Percentiles rank a stretch among this genome's conserved stretches.
Evolutionary conservation across 2,797 vertebrate genomes (phyloP).

Genomic region (Argya squamiceps): DNA sequence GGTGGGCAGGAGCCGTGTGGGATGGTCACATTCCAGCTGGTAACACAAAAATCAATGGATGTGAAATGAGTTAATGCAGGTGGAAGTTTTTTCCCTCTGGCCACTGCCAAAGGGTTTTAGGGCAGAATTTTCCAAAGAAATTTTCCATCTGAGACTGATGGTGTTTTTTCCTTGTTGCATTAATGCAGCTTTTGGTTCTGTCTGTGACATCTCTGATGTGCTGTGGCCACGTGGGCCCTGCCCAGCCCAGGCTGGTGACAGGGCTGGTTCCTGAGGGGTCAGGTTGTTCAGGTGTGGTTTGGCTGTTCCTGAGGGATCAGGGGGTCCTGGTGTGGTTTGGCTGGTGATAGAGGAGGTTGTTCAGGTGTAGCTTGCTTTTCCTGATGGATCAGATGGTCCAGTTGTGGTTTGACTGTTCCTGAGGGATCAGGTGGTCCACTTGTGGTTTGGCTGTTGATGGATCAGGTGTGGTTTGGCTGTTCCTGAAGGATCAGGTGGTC

Average conservation of each 20-base stretch:
- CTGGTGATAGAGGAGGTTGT: accelerated
- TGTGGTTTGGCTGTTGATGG: neutral
- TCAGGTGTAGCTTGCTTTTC: neutral
- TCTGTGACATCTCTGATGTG: neutral
- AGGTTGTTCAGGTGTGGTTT: neutral
- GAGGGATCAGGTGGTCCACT: accelerated
- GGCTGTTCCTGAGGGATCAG: neutral
- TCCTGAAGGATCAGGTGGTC: neutral
- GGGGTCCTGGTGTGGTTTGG: neutral
- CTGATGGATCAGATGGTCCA: accelerated
- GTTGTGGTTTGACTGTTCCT: neutral
- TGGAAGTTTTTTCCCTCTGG: neutral
- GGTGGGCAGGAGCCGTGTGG: neutral
- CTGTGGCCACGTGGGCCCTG: accelerated
- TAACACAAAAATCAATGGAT: neutral
- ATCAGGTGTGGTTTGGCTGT: neutral
- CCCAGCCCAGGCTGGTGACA: accelerated
- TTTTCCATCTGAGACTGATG: neutral
- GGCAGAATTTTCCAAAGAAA: neutral
- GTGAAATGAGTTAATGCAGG: neutral
- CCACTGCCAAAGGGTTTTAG: neutral
- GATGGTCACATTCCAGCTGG: neutral
- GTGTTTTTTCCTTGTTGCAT: neutral
- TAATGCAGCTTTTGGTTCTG: neutral
- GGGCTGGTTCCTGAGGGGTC: neutral